Percentiles rank a stretch among this genome's conserved stretches.
phyloP scores from a whole-genome alignment of 30 jellyfish, hydroid and myxozoan genomes.

The Aurelia sp. region DNA sequence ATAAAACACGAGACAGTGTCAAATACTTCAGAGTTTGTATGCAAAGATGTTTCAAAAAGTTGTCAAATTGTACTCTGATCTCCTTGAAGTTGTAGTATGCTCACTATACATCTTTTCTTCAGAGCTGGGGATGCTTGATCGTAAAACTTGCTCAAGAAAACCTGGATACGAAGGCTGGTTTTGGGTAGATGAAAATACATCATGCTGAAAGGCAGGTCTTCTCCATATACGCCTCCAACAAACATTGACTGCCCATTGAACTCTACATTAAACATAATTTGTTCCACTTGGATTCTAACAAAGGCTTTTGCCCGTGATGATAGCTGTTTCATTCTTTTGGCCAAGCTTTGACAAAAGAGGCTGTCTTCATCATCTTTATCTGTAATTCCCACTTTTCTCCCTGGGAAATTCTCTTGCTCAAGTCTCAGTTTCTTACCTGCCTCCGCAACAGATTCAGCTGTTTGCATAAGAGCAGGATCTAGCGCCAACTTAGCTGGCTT shows the following conservation, averaged over 20 bases:
- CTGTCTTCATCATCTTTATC: slow-evolving; percentile 24
- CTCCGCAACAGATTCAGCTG: slow-evolving; percentile 33
- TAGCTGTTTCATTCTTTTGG: slow-evolving; percentile 28
- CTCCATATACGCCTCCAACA: slow-evolving; percentile 31
- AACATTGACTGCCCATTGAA: slow-evolving; percentile 34
- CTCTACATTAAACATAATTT: slow-evolving; percentile 28
- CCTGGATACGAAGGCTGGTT: slow-evolving; percentile 5
- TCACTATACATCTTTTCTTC: slow-evolving; percentile 11
- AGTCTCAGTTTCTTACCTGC: slow-evolving; percentile 24
- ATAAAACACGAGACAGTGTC: slow-evolving; percentile 12
- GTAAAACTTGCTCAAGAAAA: background rate
- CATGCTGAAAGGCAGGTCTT: slow-evolving; percentile 18
- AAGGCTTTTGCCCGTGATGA: slow-evolving; percentile 26
- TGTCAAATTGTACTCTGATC: slow-evolving; percentile 17
- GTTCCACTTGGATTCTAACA: slow-evolving; percentile 19
- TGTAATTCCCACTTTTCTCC: background rate
- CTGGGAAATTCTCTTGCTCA: slow-evolving; percentile 10
- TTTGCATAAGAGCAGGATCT: slow-evolving; percentile 35
- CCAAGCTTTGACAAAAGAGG: slow-evolving; percentile 30
- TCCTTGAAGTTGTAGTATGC: background rate
- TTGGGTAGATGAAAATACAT: slow-evolving; percentile 14
- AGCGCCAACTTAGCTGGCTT: background rate
- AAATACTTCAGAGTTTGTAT: background rate
- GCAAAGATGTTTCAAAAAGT: background rate
- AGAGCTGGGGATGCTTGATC: slow-evolving; percentile 10